Evolutionary conservation across 2,888 invertebrate species (phyloP), one percentile per base, ranked within the genome.

Genomic region (Lottia gigantea): DNA sequence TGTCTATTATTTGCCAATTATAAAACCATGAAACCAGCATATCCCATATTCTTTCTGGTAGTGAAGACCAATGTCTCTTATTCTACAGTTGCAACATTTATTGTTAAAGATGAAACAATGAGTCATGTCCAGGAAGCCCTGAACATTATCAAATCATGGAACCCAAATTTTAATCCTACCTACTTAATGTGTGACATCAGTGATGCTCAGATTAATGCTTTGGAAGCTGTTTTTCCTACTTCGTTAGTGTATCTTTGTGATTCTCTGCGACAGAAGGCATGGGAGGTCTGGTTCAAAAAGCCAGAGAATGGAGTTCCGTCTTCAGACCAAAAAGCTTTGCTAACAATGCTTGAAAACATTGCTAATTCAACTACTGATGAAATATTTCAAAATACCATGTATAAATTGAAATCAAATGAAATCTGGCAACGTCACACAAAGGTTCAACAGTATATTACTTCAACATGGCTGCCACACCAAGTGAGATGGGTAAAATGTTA

Each of bases 311-410:
- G 23, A 19, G 8, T 55, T 19, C 23, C 55, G n/a, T 11, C 55
- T 19, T 19, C 55, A 19, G 55, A 55, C 6, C 19, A 55, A 55
- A 55, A 55, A n/a, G 11, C n/a, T 0, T n/a, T 23, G 19, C 55
- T 55, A 4, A 55, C 11, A 7, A 55, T 55, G 55, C n/a, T 55
- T n/a, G 19, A 23, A 55, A 55, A 23, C 23, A 55, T 55, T 7
- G 55, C 55, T 19, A 55, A 55, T 55, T n/a, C 55, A n/a, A 55
- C 23, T n/a, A 55, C 55, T 19, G 19, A 55, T n/a, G 55, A 55
- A 11, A 23, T 11, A 23, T 19, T 55, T n/a, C n/a, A 55, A 55
- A 19, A n/a, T 2, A 23, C 55, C 11, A 55, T 55, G 23, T 7
- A 55, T 19, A 55, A n/a, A 19, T n/a, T 55, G 8, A 55, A 16